Evolutionary conservation across 2,113 vertebrate genomes (phyloP).

Genomic region (Brienomyrus longianalis): DNA sequence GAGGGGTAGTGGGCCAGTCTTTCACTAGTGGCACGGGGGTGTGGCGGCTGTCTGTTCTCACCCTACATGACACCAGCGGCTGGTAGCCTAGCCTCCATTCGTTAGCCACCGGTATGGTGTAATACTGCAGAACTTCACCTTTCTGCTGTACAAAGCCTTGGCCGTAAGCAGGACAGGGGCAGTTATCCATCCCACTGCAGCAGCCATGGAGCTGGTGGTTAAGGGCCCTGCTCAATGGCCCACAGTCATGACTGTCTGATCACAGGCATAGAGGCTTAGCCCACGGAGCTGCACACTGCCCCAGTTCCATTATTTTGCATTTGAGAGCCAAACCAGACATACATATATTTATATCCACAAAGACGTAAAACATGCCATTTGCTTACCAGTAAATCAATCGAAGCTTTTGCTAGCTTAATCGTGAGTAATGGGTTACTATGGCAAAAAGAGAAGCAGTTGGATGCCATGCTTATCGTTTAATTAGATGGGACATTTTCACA

Average conservation of each 20-base stretch:
- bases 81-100: not conserved
- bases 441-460: not conserved
- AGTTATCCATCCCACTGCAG: not conserved
- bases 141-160: not conserved
- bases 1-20: not conserved
- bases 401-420: not conserved
- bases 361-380: not conserved
- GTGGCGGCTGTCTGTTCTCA: not conserved
- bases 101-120: not conserved
- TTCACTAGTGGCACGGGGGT: not conserved
- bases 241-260: not conserved
- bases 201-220: not conserved
- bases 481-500: not conserved
- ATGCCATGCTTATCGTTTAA: not conserved
- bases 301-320: not conserved
- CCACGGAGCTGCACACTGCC: not conserved
- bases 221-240: too few relatives aligned
- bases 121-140: not conserved
- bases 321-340: too few relatives aligned
- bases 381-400: not conserved
- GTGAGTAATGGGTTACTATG: not conserved
- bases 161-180: too few relatives aligned
- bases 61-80: not conserved
- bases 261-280: not conserved
- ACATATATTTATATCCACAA: not conserved